Base-by-base conservation (phyloP, 2,888 invertebrate species). In the Eristalinus sepulchralis region DNA sequence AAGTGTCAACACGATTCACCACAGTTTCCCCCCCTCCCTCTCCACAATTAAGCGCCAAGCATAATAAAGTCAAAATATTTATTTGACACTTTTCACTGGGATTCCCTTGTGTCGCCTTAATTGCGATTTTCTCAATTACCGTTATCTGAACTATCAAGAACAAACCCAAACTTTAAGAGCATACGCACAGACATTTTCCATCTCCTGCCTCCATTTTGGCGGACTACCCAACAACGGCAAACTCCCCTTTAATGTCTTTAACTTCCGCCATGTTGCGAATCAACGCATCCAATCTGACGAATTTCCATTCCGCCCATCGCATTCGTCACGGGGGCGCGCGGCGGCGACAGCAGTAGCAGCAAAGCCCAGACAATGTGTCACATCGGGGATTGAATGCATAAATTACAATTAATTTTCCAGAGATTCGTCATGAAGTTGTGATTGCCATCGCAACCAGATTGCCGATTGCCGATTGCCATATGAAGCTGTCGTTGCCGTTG, bases 351-450 rank as follows among this genome's bases (percentile, higher is more conserved):
- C 39, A 27, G 2, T 5, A 5, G 0, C 47, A 5, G n/a, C 11
- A 17, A 8, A 17, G 17, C 17, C 47, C 47, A 17, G 17, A n/a
- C 47, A 8, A 47, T 47, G 9, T 59, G 39, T 66, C 57, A 24
- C 57, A 13, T 31, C 47, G 20, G 13, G 53, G 62, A 72, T 60
- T 34, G 68, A 75, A 57, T 73, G 64, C 78, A 83, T 73, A 79
- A 79, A 83, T 75, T 79, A 70, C 59, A 83, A 79, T 75, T 70
- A 70, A 83, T 79, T 79, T 79, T 27, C 22, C 33, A 39, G 34
- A 53, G 67, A 78, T 71, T 66, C 71, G 70, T 71, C 72, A 71
- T 76, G 53, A 80, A 71, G 71, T 63, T 71, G 22, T 67, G 67
- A 73, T 67, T 36, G 13, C 34, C 60, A 67, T 27, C 53, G 20